Conservation (phyloP, 1,140 invertebrate genomes). For the Scylla paramamosain region DNA sequence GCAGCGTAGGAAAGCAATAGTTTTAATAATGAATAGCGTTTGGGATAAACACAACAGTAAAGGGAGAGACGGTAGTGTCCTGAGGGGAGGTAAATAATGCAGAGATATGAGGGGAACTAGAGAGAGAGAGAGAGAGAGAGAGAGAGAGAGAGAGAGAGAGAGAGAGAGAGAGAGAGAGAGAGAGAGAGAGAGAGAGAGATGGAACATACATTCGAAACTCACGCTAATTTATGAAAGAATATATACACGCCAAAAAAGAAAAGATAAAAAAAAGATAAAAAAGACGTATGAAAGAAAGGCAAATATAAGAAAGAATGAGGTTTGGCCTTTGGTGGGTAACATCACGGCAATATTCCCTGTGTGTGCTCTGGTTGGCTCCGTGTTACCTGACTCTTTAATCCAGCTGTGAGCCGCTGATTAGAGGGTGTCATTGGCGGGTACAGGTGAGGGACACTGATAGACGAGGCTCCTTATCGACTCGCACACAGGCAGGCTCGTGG, state of each 20-base stretch:
- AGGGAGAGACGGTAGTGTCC: background rate
- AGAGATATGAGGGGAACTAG: background rate
- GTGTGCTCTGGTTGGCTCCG: too few species aligned
- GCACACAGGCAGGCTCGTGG: background rate
- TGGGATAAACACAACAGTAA: background rate
- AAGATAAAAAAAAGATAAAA: background rate
- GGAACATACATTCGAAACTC: too few species aligned
- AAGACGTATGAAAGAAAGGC: background rate
- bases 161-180: slow-evolving; percentile 20
- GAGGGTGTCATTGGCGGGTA: background rate
- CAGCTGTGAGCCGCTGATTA: too few species aligned
- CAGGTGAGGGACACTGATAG: background rate
- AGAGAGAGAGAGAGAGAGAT: too few species aligned
- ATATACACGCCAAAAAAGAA: background rate
- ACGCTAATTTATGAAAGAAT: background rate
- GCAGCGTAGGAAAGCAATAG: background rate
- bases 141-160: slow-evolving; percentile 20
- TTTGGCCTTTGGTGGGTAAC: too few species aligned
- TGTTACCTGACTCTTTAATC: too few species aligned
- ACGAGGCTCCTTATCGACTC: background rate
- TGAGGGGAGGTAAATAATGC: too few species aligned
- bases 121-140: slow-evolving; percentile 10
- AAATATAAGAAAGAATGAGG: background rate
- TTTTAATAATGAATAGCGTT: background rate
- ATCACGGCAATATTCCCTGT: too few species aligned